phyloP scores from a whole-genome alignment of 2,113 vertebrate species.

The Triplophysa rosa region DNA sequence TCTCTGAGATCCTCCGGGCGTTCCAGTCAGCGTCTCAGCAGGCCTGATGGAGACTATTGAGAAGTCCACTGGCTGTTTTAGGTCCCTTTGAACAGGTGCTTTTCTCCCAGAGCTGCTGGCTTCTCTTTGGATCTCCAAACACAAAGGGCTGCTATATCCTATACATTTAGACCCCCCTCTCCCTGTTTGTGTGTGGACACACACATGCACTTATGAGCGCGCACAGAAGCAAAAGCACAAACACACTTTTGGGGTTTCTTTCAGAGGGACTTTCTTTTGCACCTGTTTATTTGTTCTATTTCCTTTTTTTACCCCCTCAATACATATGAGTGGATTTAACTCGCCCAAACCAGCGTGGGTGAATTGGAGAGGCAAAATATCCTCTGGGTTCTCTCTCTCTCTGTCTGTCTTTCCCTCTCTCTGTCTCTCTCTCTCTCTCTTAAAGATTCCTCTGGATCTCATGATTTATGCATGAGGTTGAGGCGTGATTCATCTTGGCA shows the following conservation, averaged over 20 bases:
- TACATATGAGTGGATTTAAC: slow-evolving; percentile 70
- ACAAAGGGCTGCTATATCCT: slow-evolving; percentile 52
- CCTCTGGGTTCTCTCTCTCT: slow-evolving; percentile 75
- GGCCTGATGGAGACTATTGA: slow-evolving; percentile 49
- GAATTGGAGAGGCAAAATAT: slow-evolving; percentile 78
- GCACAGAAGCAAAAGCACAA: slow-evolving; percentile 28
- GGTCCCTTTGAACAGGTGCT: slow-evolving; percentile 57
- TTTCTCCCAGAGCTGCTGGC: slow-evolving; percentile 43
- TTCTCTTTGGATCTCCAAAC: slow-evolving; percentile 45
- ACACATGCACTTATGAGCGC: slow-evolving; percentile 31
- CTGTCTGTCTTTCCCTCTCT: background rate
- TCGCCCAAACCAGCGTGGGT: slow-evolving; percentile 75
- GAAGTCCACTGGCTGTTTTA: slow-evolving; percentile 51
- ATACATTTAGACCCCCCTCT: slow-evolving; percentile 57
- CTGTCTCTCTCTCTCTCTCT: slow-evolving; percentile 59
- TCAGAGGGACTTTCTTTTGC: slow-evolving; percentile 34
- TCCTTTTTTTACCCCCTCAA: slow-evolving; percentile 41
- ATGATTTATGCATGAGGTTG: slow-evolving; percentile 79
- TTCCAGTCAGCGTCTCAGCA: slow-evolving; percentile 41
- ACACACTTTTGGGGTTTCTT: slow-evolving; percentile 32
- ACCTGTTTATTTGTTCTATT: slow-evolving; percentile 46
- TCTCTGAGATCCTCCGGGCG: slow-evolving; percentile 46
- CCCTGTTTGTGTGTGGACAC: slow-evolving; percentile 54
- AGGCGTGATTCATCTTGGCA: slow-evolving; percentile 75
- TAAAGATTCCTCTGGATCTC: slow-evolving; percentile 78